phyloP scores from a whole-genome alignment of 2,797 vertebrate species.

The Enteromius afrohamiltoni region DNA sequence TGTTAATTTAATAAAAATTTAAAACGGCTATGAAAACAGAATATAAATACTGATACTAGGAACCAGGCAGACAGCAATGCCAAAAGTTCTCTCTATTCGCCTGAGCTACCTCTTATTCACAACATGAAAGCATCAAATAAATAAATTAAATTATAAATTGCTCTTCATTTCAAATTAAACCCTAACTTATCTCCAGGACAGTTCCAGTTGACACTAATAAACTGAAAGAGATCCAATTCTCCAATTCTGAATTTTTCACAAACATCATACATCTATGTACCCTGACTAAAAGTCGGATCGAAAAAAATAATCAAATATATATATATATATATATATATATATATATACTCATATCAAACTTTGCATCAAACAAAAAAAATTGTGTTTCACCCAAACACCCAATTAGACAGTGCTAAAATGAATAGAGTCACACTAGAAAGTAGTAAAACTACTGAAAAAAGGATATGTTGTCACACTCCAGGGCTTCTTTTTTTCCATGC shows the following conservation, averaged over 20 bases:
- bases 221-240: neutral
- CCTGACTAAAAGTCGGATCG: neutral
- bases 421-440: neutral
- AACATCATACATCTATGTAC: neutral
- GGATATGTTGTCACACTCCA: neutral
- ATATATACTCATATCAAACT: neutral
- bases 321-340: too few species aligned
- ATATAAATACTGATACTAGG: constrained; percentile 7
- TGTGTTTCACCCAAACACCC: neutral
- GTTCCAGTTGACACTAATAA: neutral
- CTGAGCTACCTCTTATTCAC: neutral
- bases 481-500: neutral
- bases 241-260: neutral
- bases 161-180: neutral
- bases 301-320: neutral
- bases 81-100: neutral
- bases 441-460: neutral
- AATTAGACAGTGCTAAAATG: neutral
- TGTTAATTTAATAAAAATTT: constrained; percentile 21
- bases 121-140: neutral
- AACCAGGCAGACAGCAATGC: neutral
- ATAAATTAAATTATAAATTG: neutral
- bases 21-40: neutral
- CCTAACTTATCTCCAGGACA: too few species aligned
- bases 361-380: neutral